phyloP scores from a whole-genome alignment of 2,888 invertebrate species.

The Sarcophaga variegata region DNA sequence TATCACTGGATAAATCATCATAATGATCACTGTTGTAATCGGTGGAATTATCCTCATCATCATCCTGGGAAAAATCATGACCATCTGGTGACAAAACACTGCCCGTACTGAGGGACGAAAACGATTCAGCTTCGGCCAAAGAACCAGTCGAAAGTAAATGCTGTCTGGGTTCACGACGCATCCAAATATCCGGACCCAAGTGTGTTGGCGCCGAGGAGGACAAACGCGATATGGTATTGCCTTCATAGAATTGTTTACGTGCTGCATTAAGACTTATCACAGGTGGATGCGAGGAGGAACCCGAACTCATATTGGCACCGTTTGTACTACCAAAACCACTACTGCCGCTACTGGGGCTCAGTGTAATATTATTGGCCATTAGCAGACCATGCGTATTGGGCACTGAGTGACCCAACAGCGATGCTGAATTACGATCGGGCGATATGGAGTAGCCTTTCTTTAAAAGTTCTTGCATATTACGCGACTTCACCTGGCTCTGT shows the following conservation, averaged over 20 bases:
- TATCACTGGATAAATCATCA: conserved; percentile 92
- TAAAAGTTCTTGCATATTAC: conserved; percentile 83
- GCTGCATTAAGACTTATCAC: conserved; percentile 69
- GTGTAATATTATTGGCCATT: conserved; percentile 78
- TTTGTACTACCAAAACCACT: conserved; percentile 79
- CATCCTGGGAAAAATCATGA: conserved; percentile 88
- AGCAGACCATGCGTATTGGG: conserved; percentile 83
- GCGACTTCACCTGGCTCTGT: conserved; percentile 76
- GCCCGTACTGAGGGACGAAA: conserved; percentile 91
- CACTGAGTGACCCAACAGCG: conserved; percentile 85
- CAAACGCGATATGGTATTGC: conserved; percentile 84
- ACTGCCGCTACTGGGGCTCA: conserved; percentile 79
- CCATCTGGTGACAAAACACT: conserved; percentile 92
- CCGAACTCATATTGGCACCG: conserved; percentile 72
- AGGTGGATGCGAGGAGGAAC: conserved; percentile 49
- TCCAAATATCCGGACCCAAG: conserved; percentile 90
- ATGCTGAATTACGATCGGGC: conserved; percentile 82
- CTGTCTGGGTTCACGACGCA: conserved; percentile 92
- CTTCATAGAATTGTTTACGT: conserved; percentile 77
- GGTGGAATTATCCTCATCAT: conserved; percentile 90
- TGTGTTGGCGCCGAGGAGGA: conserved; percentile 95
- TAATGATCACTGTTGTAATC: conserved; percentile 94
- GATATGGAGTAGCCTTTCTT: conserved; percentile 85
- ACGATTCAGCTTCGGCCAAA: conserved; percentile 91
- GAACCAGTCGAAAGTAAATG: conserved; percentile 93